phyloP scores from a whole-genome alignment of 1,140 invertebrate genomes.

The Hycleus phaleratus region DNA sequence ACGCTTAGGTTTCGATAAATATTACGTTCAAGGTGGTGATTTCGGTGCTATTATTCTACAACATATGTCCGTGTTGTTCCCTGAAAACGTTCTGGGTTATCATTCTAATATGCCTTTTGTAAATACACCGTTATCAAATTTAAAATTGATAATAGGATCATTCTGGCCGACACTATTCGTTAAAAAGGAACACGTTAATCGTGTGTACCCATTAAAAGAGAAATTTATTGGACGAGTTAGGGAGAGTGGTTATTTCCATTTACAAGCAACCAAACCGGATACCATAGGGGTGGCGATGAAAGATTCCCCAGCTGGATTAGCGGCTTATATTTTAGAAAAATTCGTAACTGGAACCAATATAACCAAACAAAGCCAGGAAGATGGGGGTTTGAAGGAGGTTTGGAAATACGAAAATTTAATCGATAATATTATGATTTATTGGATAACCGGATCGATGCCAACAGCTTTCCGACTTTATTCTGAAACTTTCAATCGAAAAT shows the following conservation, averaged over 20 bases:
- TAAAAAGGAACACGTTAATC: constrained; percentile 46
- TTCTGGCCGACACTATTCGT: constrained; percentile 50
- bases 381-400: constrained; percentile 8
- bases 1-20: constrained; percentile 66
- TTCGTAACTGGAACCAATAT: constrained; percentile 58
- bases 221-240: constrained; percentile 46
- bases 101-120: constrained; percentile 60
- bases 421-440: constrained; percentile 71
- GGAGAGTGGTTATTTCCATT: constrained; percentile 69
- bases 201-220: constrained; percentile 53
- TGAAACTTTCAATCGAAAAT: constrained; percentile 44
- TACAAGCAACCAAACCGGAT: constrained; percentile 85
- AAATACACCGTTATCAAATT: constrained; percentile 31
- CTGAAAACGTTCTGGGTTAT: constrained; percentile 58
- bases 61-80: constrained; percentile 57
- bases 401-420: constrained; percentile 50
- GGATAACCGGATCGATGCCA: constrained; percentile 57
- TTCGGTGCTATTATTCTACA: constrained; percentile 60
- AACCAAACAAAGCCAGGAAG: constrained; percentile 5
- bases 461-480: constrained; percentile 57
- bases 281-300: constrained; percentile 52
- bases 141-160: constrained; percentile 48
- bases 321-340: constrained; percentile 68
- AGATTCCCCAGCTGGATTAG: constrained; percentile 59
- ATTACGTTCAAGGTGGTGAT: constrained; percentile 79